phyloP scores from a whole-genome alignment of 2,797 vertebrate genomes.

The Lacerta agilis region DNA sequence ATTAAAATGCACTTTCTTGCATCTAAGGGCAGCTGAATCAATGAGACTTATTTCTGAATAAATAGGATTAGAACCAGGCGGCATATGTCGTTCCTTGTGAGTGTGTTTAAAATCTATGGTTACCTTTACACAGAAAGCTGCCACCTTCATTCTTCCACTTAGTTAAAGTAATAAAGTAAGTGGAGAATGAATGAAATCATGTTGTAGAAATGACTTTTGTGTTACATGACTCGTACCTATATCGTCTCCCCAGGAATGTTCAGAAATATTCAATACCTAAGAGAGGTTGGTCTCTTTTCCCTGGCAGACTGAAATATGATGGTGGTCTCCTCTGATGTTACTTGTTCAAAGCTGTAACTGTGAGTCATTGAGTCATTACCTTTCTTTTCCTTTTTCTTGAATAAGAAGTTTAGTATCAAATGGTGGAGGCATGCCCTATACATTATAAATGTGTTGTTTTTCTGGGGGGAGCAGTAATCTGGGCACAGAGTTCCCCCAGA shows the following conservation, averaged over 20 bases:
- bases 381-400: neutral
- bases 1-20: neutral
- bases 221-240: slow-evolving; percentile 1
- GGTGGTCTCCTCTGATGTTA: slow-evolving; percentile 3
- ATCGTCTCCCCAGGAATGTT: neutral
- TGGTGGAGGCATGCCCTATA: neutral
- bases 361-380: slow-evolving; percentile 17
- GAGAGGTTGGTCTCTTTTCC: neutral
- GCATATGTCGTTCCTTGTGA: neutral
- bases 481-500: neutral
- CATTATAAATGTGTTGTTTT: neutral
- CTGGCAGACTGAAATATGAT: slow-evolving; percentile 12
- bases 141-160: slow-evolving; percentile 3
- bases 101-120: neutral
- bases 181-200: slow-evolving; percentile 10
- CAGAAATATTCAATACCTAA: slow-evolving; percentile 2
- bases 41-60: neutral
- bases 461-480: neutral
- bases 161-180: slow-evolving; percentile 14
- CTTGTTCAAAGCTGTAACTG: neutral
- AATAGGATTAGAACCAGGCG: neutral
- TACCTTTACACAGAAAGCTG: neutral
- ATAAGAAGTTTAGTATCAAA: slow-evolving; percentile 8
- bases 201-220: slow-evolving; percentile 18
- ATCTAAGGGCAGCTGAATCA: neutral